phyloP scores from a whole-genome alignment of 1,140 invertebrate genomes.

The Megalopta genalis region DNA sequence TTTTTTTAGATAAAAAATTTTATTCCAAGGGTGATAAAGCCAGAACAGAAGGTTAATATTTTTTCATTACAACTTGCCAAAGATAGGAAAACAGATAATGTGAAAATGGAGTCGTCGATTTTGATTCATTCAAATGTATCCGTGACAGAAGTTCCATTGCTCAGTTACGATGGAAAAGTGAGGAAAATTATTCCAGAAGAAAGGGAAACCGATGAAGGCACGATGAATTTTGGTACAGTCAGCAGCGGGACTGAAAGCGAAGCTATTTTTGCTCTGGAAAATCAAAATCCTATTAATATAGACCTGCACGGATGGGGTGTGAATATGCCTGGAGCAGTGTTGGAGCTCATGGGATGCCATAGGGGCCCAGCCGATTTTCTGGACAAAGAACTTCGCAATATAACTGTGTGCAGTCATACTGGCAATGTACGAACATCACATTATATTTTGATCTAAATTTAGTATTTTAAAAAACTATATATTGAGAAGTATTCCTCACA shows the following conservation, averaged over 20 bases:
- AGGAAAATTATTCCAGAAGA: conserved; percentile 81
- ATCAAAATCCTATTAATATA: conserved; percentile 88
- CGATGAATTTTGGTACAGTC: conserved; percentile 88
- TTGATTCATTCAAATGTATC: conserved; percentile 88
- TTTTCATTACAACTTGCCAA: conserved; percentile 82
- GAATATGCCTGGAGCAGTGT: conserved; percentile 84
- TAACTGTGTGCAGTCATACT: conserved; percentile 74
- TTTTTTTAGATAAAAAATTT: conserved; percentile 84
- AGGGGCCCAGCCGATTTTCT: conserved; percentile 80
- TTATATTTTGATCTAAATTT: neutral
- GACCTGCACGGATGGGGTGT: conserved; percentile 85
- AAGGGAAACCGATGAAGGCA: conserved; percentile 80
- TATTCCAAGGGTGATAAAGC: conserved; percentile 83
- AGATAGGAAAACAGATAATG: conserved; percentile 80
- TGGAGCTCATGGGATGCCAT: conserved; percentile 87
- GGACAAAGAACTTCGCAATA: conserved; percentile 74
- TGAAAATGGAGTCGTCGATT: conserved; percentile 84
- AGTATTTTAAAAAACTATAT: neutral
- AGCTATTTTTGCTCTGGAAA: conserved; percentile 87
- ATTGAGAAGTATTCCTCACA: conserved; percentile 5
- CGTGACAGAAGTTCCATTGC: conserved; percentile 84
- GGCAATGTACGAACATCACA: conserved; percentile 71
- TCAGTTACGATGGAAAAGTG: conserved; percentile 88
- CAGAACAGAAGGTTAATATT: conserved; percentile 82
- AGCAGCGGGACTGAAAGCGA: conserved; percentile 85